A percentile compares a stretch with the other conserved stretches of the same genome.
Evolutionary conservation across 2,113 vertebrate genomes (phyloP).

Genomic region (Lonchura striata): DNA sequence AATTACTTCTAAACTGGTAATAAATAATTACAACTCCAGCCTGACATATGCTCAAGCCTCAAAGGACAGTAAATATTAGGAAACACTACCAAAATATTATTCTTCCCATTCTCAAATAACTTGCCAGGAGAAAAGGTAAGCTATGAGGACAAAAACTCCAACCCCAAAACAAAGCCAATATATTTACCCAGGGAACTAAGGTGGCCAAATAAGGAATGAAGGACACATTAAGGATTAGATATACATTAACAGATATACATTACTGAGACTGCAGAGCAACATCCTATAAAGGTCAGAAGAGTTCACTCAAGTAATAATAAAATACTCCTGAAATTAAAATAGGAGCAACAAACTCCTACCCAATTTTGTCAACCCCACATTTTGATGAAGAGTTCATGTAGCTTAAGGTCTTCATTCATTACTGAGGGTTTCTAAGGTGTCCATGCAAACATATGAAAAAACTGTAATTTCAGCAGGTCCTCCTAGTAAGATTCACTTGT

Average conservation of each 20-base stretch:
- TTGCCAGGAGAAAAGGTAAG: not conserved
- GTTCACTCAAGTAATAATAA: not conserved
- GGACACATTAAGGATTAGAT: constrained; percentile 6
- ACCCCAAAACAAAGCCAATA: not conserved
- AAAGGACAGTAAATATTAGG: constrained; percentile 28
- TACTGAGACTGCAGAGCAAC: not conserved
- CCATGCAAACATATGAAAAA: not conserved
- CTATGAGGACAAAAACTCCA: not conserved
- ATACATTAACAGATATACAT: not conserved
- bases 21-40: constrained; percentile 50
- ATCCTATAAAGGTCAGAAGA: not conserved
- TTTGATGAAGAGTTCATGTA: not conserved
- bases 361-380: not conserved
- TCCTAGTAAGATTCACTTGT: not conserved
- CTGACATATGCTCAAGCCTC: not conserved
- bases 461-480: not conserved
- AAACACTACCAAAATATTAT: constrained; percentile 27
- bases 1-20: constrained; percentile 11
- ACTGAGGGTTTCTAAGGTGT: not conserved
- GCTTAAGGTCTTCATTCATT: not conserved
- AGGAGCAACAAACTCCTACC: not conserved
- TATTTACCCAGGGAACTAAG: not conserved
- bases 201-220: not conserved
- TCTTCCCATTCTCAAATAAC: constrained; percentile 21
- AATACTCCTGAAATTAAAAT: not conserved